Conservation (phyloP, 2,888 invertebrate species). For the Mellilla xanthometata region DNA sequence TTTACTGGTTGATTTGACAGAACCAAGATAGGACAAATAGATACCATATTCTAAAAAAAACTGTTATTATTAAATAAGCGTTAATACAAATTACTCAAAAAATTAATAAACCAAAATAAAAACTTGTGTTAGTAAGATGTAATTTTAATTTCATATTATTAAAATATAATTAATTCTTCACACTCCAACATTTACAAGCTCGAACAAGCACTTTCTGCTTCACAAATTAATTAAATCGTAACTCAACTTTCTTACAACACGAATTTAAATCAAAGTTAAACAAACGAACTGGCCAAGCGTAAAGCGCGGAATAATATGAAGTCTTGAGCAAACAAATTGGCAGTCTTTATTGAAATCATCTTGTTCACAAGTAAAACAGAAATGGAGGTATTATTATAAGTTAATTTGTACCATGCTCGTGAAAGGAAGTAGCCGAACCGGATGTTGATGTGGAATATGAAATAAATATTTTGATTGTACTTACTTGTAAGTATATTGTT, state of each 20-base stretch:
- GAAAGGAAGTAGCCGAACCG: constrained; percentile 6
- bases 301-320: constrained; percentile 43
- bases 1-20: too few relatives aligned
- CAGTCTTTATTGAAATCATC: constrained; percentile 47
- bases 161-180: too few relatives aligned
- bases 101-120: too few relatives aligned
- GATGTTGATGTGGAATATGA: constrained; percentile 4
- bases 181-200: constrained; percentile 14
- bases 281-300: constrained; percentile 36
- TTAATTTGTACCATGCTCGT: constrained; percentile 33
- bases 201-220: constrained; percentile 18
- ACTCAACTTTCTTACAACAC: constrained; percentile 32
- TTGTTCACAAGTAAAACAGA: constrained; percentile 50
- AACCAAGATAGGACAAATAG: too few relatives aligned
- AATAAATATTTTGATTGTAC: too few relatives aligned
- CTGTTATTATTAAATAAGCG: too few relatives aligned
- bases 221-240: constrained; percentile 31
- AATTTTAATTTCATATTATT: constrained; percentile 1
- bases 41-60: too few relatives aligned
- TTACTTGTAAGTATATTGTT: too few relatives aligned
- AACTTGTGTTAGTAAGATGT: background rate
- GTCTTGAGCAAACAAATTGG: constrained; percentile 45
- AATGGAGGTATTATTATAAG: constrained; percentile 43
- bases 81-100: too few relatives aligned
- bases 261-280: constrained; percentile 35